Conservation (phyloP, 2,888 invertebrate genomes). For the Dascillus cervinus region DNA sequence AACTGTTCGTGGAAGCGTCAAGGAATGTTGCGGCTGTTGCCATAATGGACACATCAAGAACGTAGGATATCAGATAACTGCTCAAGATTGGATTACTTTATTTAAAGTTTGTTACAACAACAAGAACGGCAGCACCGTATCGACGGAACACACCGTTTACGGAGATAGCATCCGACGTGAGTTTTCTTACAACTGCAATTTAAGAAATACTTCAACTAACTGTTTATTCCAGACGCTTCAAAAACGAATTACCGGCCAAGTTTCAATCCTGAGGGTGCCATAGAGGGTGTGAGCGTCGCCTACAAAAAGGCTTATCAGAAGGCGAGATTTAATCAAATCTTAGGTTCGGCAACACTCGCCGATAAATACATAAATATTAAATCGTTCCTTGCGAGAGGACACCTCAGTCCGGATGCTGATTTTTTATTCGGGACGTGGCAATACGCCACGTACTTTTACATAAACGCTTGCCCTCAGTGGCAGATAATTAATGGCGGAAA, state of each 20-base stretch:
- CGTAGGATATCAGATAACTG: conserved; percentile 29
- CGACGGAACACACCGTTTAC: conserved; percentile 34
- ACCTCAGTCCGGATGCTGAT: conserved; percentile 48
- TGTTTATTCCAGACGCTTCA: conserved; percentile 26
- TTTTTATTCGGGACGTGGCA: conserved; percentile 44
- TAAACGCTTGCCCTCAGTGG: conserved; percentile 48
- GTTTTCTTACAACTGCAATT: conserved; percentile 13
- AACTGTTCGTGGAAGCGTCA: no score
- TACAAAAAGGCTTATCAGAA: conserved; percentile 35
- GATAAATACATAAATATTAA: conserved; percentile 32
- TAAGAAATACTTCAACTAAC: not conserved
- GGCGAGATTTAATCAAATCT: conserved; percentile 30
- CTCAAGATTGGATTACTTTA: conserved; percentile 25
- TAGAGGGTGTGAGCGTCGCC: conserved; percentile 22
- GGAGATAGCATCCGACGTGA: conserved; percentile 38
- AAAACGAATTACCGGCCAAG: conserved; percentile 27
- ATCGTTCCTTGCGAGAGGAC: conserved; percentile 43
- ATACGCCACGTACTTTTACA: conserved; percentile 45
- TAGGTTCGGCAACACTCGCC: conserved; percentile 29
- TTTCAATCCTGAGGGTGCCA: conserved; percentile 34
- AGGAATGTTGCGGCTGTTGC: no score
- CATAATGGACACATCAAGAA: conserved; percentile 25
- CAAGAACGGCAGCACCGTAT: conserved; percentile 31
- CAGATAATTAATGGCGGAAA: conserved; percentile 45
- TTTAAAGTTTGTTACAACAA: conserved; percentile 36